These are phyloP conservation scores for Turritopsis rubra DNA, from an alignment of 30 jellyfish, hydroid and myxozoan genomes.

Conservation along the genomic window DNA sequence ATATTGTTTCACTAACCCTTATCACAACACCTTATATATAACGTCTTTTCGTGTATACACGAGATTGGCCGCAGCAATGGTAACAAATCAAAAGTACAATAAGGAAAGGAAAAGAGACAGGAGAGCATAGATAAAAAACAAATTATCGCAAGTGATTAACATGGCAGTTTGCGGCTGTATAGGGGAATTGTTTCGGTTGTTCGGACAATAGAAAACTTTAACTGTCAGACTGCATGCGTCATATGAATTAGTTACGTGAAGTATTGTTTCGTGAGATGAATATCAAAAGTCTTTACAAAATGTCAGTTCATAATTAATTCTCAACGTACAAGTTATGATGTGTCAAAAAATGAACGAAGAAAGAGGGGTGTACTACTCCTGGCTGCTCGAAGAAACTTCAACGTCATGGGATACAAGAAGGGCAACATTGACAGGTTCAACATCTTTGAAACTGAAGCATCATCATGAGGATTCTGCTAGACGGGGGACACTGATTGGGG, in stretches of 20 bases:
- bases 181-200: background rate
- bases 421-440: slow-evolving; percentile 13
- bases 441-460: background rate
- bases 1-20: background rate
- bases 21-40: background rate
- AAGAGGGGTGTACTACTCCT: background rate
- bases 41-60: background rate
- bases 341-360: background rate
- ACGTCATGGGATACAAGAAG: slow-evolving; percentile 1
- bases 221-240: background rate
- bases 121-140: background rate
- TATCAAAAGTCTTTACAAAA: background rate
- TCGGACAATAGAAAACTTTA: background rate
- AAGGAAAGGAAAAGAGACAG: background rate
- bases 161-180: background rate
- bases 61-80: background rate
- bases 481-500: slow-evolving; percentile 7
- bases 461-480: background rate
- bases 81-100: background rate
- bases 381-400: background rate
- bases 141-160: background rate
- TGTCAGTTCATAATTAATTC: background rate
- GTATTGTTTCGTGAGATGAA: background rate
- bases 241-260: background rate
- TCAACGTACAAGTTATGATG: background rate